A percentile compares a stretch with the other conserved stretches of the same genome.
Conservation (phyloP, 2,888 invertebrate genomes). For the Mantis religiosa region DNA sequence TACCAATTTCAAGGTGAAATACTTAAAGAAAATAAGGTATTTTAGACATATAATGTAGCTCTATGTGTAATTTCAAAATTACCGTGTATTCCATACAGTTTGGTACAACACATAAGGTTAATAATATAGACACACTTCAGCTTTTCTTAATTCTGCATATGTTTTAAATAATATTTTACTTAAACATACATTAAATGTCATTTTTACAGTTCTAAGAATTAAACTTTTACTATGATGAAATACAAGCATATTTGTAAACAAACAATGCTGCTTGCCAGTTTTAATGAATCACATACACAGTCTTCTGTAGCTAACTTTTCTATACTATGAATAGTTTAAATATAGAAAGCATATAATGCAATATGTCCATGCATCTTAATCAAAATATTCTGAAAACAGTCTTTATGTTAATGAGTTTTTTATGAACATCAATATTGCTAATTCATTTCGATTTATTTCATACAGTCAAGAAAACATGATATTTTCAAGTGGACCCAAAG, state of each 20-base stretch:
- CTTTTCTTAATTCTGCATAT: neutral
- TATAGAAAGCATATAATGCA: neutral
- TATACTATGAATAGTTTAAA: neutral
- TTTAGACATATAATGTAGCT: neutral
- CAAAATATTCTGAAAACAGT: neutral
- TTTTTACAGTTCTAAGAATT: neutral
- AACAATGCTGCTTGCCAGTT: neutral
- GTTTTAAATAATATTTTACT: neutral
- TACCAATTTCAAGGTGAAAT: neutral
- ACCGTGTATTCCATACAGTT: neutral
- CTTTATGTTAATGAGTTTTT: neutral
- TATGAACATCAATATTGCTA: neutral
- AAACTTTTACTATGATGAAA: neutral
- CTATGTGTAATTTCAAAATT: neutral
- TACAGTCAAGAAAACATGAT: neutral
- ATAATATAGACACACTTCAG: neutral
- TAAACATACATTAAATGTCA: neutral
- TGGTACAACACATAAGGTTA: neutral
- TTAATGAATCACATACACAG: neutral
- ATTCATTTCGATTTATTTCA: neutral
- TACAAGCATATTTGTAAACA: neutral
- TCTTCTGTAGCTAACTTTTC: neutral
- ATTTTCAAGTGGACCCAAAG: neutral
- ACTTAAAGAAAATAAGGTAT: neutral
- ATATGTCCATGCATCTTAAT: neutral